Percentiles rank a stretch among this genome's conserved stretches.
Evolutionary conservation across 2,888 invertebrate species (phyloP).

Genomic region (Dasypolia templi): DNA sequence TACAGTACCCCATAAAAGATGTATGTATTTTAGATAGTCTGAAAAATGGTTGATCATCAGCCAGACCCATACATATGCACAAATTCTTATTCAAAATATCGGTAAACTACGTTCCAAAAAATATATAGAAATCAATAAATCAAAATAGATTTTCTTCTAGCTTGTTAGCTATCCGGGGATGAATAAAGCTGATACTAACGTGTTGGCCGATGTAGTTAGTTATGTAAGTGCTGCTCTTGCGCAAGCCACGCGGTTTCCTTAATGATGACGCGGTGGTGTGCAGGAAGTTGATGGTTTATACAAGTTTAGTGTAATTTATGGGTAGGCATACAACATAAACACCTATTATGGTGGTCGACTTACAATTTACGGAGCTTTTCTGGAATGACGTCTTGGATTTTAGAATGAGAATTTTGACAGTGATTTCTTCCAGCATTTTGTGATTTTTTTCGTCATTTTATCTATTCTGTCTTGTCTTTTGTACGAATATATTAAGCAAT

Average conservation of each 20-base stretch:
- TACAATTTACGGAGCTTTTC: not conserved
- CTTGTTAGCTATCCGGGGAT: slow-evolving; percentile 48
- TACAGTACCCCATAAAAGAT: too few species aligned
- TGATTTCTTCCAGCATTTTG: not conserved
- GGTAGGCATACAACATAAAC: not conserved
- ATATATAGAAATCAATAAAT: slow-evolving; percentile 23
- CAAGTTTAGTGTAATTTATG: slow-evolving; percentile 26
- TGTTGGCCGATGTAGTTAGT: slow-evolving; percentile 62
- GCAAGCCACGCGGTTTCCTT: slow-evolving; percentile 74
- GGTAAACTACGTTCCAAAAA: not conserved
- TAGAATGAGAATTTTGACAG: not conserved
- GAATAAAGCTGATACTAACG: slow-evolving; percentile 36
- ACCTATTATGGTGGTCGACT: not conserved
- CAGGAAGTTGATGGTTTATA: slow-evolving; percentile 61
- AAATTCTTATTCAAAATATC: not conserved
- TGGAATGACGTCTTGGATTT: too few species aligned
- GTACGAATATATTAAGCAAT: not conserved
- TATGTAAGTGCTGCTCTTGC: slow-evolving; percentile 72
- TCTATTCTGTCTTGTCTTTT: not conserved
- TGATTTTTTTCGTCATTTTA: not conserved
- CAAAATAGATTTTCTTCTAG: slow-evolving; percentile 27
- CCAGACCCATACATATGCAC: not conserved
- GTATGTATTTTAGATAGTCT: too few species aligned
- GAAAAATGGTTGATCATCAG: too few species aligned
- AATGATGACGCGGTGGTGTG: slow-evolving; percentile 68